Base-by-base conservation (phyloP, 1,140 invertebrate genomes). In the Drosophila yakuba region DNA sequence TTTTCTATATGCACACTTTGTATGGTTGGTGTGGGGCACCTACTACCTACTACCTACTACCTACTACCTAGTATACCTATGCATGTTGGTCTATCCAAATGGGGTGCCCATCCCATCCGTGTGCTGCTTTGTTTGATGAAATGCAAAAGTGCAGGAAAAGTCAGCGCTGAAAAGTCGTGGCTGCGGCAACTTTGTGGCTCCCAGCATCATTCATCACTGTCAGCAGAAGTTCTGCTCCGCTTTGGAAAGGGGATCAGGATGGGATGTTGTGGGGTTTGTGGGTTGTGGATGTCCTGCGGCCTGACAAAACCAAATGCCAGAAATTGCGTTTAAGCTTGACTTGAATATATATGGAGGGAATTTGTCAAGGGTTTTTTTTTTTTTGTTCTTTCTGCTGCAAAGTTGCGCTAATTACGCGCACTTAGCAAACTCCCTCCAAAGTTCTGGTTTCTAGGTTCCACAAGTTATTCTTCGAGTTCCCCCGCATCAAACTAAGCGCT, bases 401-500 rank as follows among this genome's bases (percentile, higher is more conserved):
- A 78, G 59, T 78, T 80, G 72, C 63, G 80, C 85, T 88, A 84
- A 88, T 88, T 88, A 78, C 84, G 80, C 77, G 80, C 83, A 89
- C 80, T 89, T 84, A 84, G 64, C 67, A 71, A 50, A 64, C 52
- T 52, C 47, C 36, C 52, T 28, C 39, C 51, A 14, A 14, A 57
- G 43, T 59, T 60, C 58, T 41, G 36, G 39, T 38, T n/a, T 25
- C 20, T 48, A 23, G 23, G 12, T 48, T 28, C 23, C 14, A 23
- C 23, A 47, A 47, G 45, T 47, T 47, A 20, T 47, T 17, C 45
- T 39, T 39, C 14, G 1, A 20, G 43, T 20, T 45, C 43, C 14
- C 44, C 39, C 57, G 25, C 75, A 83, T 80, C 72, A 73, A 78
- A 77, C 74, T 81, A 82, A 86, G 73, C 84, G 72, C 73, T 69